A percentile compares a stretch with the other conserved stretches of the same genome.
Evolutionary conservation across 2,797 vertebrate species (phyloP).

Genomic region (Hirundo rustica): DNA sequence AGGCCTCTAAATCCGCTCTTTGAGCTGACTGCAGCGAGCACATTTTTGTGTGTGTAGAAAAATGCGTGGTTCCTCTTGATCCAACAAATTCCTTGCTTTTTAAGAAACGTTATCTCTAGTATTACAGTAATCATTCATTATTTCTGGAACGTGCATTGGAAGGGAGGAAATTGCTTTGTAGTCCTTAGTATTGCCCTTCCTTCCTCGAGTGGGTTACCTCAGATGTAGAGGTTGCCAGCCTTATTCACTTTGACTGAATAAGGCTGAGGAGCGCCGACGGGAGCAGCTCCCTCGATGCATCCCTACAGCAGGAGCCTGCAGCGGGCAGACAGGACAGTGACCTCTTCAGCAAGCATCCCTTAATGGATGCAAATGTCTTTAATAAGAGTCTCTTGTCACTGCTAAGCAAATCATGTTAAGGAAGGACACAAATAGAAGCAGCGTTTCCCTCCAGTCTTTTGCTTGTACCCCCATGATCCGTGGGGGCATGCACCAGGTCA

Average conservation of each 20-base stretch:
- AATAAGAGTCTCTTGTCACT: neutral
- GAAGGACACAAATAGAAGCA: neutral
- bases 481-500: neutral
- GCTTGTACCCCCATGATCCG: fast-evolving
- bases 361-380: neutral
- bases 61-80: neutral
- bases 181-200: neutral
- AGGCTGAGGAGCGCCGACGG: neutral
- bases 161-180: conserved; percentile 10
- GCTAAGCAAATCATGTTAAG: neutral
- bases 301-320: neutral
- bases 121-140: neutral
- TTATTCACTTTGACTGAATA: neutral
- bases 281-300: neutral
- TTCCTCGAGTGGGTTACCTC: neutral
- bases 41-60: neutral
- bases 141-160: neutral
- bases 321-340: neutral
- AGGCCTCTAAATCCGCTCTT: neutral
- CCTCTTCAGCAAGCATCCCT: neutral
- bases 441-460: neutral
- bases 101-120: neutral
- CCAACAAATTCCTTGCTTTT: neutral
- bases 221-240: neutral
- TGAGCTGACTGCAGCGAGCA: neutral